These are phyloP conservation scores for Eublepharis macularius DNA, from an alignment of 2,113 vertebrate species.

Conservation along the genomic window DNA sequence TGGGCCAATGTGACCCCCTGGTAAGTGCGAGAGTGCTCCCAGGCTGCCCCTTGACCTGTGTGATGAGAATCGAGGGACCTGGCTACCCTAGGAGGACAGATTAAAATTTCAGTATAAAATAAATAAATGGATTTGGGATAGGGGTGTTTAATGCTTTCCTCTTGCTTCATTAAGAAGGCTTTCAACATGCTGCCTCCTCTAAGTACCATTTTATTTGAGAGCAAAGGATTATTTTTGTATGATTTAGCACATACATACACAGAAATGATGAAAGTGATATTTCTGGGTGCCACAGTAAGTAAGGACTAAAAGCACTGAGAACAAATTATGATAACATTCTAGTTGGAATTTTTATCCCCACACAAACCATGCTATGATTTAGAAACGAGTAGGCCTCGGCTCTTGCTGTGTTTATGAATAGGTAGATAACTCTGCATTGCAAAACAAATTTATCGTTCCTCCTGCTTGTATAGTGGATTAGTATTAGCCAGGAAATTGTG, in stretches of 20 bases:
- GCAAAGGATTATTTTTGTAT: background rate
- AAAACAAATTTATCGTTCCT: background rate
- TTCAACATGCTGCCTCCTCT: background rate
- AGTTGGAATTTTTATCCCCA: background rate
- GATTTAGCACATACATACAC: background rate
- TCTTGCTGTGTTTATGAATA: constrained; percentile 5
- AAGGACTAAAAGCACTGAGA: background rate
- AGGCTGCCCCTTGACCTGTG: too few relatives aligned
- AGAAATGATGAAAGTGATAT: background rate
- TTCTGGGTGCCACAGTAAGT: background rate
- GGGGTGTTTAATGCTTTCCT: background rate
- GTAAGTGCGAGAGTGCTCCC: too few relatives aligned
- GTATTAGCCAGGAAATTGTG: background rate
- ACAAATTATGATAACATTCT: background rate
- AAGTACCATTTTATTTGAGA: background rate
- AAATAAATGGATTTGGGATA: background rate
- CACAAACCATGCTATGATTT: background rate
- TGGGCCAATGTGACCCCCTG: too few relatives aligned
- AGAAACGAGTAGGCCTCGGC: background rate
- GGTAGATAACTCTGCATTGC: background rate
- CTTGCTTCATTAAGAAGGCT: background rate
- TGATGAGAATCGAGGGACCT: too few relatives aligned
- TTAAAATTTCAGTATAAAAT: too few relatives aligned
- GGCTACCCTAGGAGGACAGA: too few relatives aligned
- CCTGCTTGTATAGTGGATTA: background rate